Conservation (phyloP, 1,140 invertebrate species). For the Catajapyx aquilonaris region DNA sequence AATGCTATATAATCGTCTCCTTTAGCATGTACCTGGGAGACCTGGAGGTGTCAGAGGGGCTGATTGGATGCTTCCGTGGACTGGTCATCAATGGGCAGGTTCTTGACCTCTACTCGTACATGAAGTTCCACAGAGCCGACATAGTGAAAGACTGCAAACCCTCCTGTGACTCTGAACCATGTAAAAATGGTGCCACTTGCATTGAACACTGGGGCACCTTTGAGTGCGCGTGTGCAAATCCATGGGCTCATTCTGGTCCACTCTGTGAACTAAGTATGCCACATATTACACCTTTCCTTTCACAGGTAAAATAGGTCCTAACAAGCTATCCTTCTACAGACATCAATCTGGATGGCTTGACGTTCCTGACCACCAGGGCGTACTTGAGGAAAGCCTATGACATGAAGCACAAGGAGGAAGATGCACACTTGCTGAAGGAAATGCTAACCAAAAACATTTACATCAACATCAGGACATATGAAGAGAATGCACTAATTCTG, state of each 20-base stretch:
- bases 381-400: slow-evolving; percentile 57
- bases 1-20: not conserved
- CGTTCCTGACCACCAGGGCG: slow-evolving; percentile 58
- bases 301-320: slow-evolving; percentile 1
- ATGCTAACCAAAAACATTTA: slow-evolving; percentile 58
- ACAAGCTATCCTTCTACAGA: slow-evolving; percentile 32
- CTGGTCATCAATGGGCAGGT: slow-evolving; percentile 78
- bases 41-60: slow-evolving; percentile 50
- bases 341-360: slow-evolving; percentile 71
- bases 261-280: slow-evolving; percentile 72
- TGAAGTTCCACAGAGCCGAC: slow-evolving; percentile 74
- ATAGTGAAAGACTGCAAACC: slow-evolving; percentile 83
- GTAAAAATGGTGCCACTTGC: slow-evolving; percentile 72
- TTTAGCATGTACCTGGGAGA: slow-evolving; percentile 3
- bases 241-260: slow-evolving; percentile 68
- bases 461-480: slow-evolving; percentile 70
- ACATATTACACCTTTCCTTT: slow-evolving; percentile 3
- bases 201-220: slow-evolving; percentile 83
- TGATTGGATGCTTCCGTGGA: slow-evolving; percentile 82
- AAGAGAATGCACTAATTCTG: slow-evolving; percentile 54
- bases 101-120: slow-evolving; percentile 74
- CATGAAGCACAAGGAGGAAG: slow-evolving; percentile 28
- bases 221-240: slow-evolving; percentile 71
- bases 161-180: slow-evolving; percentile 81
- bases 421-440: slow-evolving; percentile 40